phyloP scores from a whole-genome alignment of 2,888 invertebrate species.

The Corythucha ciliata region DNA sequence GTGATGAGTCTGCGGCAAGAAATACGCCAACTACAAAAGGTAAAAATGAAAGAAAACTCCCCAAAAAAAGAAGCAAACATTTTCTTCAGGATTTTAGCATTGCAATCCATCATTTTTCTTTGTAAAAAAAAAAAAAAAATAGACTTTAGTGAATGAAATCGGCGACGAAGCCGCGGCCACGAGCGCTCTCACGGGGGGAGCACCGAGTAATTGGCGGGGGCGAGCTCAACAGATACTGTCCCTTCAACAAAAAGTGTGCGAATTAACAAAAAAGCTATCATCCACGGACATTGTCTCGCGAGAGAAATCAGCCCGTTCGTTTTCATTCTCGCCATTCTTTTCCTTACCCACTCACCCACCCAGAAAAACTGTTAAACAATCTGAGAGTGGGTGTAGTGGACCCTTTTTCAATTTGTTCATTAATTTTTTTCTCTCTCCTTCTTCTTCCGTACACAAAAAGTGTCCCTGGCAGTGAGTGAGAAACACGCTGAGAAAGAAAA shows the following conservation, averaged over 20 bases:
- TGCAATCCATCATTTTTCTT: neutral
- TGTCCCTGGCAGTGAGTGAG: conserved; percentile 21
- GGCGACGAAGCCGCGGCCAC: conserved; percentile 61
- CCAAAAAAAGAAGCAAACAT: too few relatives aligned
- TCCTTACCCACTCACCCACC: too few relatives aligned
- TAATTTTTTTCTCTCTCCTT: conserved; percentile 1
- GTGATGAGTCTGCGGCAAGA: conserved; percentile 61
- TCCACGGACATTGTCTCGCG: conserved; percentile 23
- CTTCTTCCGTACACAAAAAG: conserved; percentile 6
- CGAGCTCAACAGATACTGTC: conserved; percentile 64
- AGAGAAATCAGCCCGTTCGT: conserved; percentile 29
- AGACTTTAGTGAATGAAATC: conserved; percentile 61
- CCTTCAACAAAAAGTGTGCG: conserved; percentile 57
- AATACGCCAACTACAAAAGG: conserved; percentile 59
- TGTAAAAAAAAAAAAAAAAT: conserved; percentile 6
- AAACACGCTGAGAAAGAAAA: conserved; percentile 31
- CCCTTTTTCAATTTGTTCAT: neutral
- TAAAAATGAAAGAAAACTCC: too few relatives aligned
- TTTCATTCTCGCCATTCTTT: too few relatives aligned
- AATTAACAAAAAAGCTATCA: conserved; percentile 51
- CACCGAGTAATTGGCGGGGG: conserved; percentile 59
- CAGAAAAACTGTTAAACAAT: too few relatives aligned
- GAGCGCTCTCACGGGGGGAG: conserved; percentile 49
- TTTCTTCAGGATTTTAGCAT: too few relatives aligned
- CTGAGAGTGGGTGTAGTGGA: neutral